Conservation (phyloP, 2,888 invertebrate species). For the Drosophila borborema region DNA sequence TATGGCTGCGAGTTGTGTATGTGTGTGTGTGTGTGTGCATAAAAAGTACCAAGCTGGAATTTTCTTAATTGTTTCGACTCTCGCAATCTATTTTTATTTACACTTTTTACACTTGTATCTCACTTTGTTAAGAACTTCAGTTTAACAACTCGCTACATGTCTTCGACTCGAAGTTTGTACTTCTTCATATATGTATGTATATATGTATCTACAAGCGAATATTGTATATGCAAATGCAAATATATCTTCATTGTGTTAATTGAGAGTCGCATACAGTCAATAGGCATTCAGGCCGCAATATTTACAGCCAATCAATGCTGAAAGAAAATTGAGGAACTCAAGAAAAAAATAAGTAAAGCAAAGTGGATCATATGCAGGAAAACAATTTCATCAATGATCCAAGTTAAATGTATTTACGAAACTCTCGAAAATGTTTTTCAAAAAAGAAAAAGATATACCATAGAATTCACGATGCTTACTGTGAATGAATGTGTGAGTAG, state of each 20-base stretch:
- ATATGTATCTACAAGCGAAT: neutral
- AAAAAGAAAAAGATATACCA: no score
- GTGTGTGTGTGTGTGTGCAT: no score
- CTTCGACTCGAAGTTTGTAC: neutral
- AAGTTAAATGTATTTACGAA: neutral
- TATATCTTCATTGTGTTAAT: slow-evolving; percentile 19
- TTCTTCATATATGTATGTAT: neutral
- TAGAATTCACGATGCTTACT: no score
- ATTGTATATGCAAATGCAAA: neutral
- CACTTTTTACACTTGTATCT: slow-evolving; percentile 2
- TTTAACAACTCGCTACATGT: neutral
- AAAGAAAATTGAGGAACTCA: neutral
- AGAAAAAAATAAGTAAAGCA: neutral
- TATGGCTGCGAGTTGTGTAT: neutral
- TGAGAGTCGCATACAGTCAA: slow-evolving; percentile 2
- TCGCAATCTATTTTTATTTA: slow-evolving; percentile 1
- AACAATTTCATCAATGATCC: neutral
- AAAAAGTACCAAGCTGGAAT: neutral
- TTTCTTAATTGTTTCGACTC: neutral
- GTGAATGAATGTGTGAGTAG: no score
- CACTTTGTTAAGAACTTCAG: slow-evolving; percentile 4
- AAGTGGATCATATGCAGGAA: neutral
- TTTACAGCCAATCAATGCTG: slow-evolving; percentile 21
- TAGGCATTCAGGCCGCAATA: neutral
- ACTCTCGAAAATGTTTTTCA: neutral